Evolutionary conservation across 2,113 vertebrate genomes (phyloP).

Genomic region (Orycteropus afer): DNA sequence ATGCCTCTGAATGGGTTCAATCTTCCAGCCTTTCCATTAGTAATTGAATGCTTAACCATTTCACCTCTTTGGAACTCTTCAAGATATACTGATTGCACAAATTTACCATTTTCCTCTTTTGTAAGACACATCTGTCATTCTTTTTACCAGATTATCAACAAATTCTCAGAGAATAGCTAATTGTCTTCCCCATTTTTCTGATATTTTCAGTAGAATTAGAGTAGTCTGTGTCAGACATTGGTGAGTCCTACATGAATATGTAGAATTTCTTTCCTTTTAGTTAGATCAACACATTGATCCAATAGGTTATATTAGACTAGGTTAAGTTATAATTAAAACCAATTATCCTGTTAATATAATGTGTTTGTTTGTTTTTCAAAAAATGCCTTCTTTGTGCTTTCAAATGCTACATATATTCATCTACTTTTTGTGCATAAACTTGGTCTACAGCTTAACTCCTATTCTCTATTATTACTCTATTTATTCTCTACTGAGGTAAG

Average conservation of each 20-base stretch:
- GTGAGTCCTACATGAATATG: not conserved
- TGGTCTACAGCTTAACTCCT: not conserved
- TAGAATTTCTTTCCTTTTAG: not conserved
- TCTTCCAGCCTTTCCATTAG: too few species aligned
- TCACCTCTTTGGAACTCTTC: too few species aligned
- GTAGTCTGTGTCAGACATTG: rapidly evolving
- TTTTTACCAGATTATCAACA: not conserved
- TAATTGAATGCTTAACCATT: too few species aligned
- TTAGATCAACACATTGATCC: not conserved
- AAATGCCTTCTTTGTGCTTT: not conserved
- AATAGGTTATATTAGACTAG: not conserved
- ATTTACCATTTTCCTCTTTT: not conserved
- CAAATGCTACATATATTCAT: not conserved
- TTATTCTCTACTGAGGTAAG: not conserved
- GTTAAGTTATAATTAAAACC: not conserved
- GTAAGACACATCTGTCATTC: not conserved
- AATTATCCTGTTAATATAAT: not conserved
- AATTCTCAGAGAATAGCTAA: not conserved
- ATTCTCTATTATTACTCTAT: too few species aligned
- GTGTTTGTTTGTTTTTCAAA: not conserved
- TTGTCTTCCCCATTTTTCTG: rapidly evolving
- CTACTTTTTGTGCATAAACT: not conserved
- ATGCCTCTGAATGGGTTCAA: too few species aligned
- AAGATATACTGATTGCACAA: not conserved
- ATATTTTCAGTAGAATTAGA: not conserved